These are phyloP conservation scores for Stenodema calcarata DNA, from an alignment of 2,888 invertebrate genomes.

Conservation along the genomic window DNA sequence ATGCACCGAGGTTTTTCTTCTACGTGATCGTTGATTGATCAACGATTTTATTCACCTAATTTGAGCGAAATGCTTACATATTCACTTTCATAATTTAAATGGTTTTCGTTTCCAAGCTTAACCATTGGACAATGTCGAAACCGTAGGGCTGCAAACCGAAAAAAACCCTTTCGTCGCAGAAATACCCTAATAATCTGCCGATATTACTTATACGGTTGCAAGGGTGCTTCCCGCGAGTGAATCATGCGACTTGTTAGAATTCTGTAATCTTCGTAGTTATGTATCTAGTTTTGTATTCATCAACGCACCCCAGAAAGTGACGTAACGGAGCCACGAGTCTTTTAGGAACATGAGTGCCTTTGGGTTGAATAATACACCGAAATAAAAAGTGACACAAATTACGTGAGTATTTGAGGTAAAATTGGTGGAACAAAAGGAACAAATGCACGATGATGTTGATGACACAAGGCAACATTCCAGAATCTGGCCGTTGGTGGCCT, in stretches of 20 bases:
- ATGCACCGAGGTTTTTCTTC: too few species aligned
- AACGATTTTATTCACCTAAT: background rate
- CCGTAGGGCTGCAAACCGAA: background rate
- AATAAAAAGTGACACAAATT: background rate
- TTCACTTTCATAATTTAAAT: background rate
- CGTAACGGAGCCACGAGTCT: too few species aligned
- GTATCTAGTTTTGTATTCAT: background rate
- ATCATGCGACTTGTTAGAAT: background rate
- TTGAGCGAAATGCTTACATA: background rate
- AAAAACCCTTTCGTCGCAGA: background rate
- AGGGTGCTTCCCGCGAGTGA: background rate
- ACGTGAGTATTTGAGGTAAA: background rate
- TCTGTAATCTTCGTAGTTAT: background rate
- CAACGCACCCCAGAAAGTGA: too few species aligned
- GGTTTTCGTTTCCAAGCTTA: background rate
- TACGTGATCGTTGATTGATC: too few species aligned
- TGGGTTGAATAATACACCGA: background rate
- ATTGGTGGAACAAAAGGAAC: too few species aligned
- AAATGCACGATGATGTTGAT: too few species aligned
- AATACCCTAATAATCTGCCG: background rate
- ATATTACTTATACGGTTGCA: background rate
- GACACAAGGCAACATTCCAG: too few species aligned
- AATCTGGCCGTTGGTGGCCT: too few species aligned
- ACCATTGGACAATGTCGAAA: background rate
- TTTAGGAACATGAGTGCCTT: conserved; percentile 17